Conservation (phyloP, 2,797 vertebrate genomes). For the Anguilla pacifica region DNA sequence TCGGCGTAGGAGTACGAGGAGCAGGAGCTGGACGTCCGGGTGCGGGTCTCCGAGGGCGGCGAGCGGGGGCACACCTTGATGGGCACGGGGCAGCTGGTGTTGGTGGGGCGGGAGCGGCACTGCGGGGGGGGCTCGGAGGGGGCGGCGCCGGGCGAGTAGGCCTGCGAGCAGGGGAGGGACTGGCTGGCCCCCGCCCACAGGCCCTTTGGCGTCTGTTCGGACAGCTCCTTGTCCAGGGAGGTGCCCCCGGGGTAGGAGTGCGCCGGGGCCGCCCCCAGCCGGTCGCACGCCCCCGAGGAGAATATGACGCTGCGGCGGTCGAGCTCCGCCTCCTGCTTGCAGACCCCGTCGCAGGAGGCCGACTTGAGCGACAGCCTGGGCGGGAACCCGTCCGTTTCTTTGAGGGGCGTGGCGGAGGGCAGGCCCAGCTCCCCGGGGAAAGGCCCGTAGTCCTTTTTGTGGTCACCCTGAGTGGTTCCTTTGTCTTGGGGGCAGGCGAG, state of each 20-base stretch:
- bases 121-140: constrained; percentile 79
- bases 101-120: constrained; percentile 84
- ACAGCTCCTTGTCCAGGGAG: constrained; percentile 92
- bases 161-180: constrained; percentile 90
- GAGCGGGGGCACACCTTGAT: constrained; percentile 98
- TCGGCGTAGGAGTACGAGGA: constrained; percentile 97
- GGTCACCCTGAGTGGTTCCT: constrained; percentile 98
- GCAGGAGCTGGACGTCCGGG: constrained; percentile 96
- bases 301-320: constrained; percentile 98
- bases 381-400: constrained; percentile 83
- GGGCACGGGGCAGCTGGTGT: constrained; percentile 99
- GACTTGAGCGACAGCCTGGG: constrained; percentile 86
- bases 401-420: constrained; percentile 82
- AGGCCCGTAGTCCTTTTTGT: constrained; percentile 91
- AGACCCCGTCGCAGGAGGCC: constrained; percentile 85
- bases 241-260: constrained; percentile 91
- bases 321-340: constrained; percentile 91
- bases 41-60: constrained; percentile 92
- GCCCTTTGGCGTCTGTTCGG: constrained; percentile 89
- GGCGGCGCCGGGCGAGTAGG: constrained; percentile 81
- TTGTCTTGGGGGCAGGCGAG: constrained; percentile 88
- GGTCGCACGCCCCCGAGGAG: constrained; percentile 88
- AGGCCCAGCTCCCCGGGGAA: constrained; percentile 82
- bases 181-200: constrained; percentile 90
- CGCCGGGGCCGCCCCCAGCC: constrained; percentile 84